Conservation (phyloP, 2,888 invertebrate species). For the Diachrysia chrysitis region DNA sequence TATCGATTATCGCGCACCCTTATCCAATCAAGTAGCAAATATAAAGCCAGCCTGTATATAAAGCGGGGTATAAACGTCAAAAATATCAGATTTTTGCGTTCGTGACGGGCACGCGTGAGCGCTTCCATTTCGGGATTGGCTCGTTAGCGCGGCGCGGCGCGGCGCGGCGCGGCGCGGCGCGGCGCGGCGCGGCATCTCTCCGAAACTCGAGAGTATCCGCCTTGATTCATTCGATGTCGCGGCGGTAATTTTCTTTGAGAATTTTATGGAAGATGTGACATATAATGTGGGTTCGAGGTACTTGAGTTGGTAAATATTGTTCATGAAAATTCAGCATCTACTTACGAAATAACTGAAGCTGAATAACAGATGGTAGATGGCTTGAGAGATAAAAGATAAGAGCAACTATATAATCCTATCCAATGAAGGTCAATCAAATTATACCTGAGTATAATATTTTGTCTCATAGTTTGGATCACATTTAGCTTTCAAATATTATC, state of each 20-base stretch:
- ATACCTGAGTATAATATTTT: background rate
- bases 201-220: conserved; percentile 31
- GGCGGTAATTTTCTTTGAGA: background rate
- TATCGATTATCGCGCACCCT: conserved; percentile 20
- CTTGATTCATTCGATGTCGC: conserved; percentile 16
- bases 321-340: background rate
- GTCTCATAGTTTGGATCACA: background rate
- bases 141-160: conserved; percentile 40
- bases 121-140: conserved; percentile 53
- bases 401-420: no score
- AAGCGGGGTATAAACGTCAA: conserved; percentile 46
- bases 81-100: conserved; percentile 53
- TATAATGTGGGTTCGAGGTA: background rate
- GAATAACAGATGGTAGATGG: no score
- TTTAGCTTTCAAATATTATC: conserved; percentile 12
- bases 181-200: conserved; percentile 13
- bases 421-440: no score
- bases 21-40: conserved; percentile 20
- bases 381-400: no score
- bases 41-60: conserved; percentile 19
- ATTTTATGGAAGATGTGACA: conserved; percentile 3
- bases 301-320: background rate
- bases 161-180: conserved; percentile 11
- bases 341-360: no score
- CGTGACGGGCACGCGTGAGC: conserved; percentile 53